Conservation (phyloP, 2,888 invertebrate genomes). For the Hyposoter dolosus region DNA sequence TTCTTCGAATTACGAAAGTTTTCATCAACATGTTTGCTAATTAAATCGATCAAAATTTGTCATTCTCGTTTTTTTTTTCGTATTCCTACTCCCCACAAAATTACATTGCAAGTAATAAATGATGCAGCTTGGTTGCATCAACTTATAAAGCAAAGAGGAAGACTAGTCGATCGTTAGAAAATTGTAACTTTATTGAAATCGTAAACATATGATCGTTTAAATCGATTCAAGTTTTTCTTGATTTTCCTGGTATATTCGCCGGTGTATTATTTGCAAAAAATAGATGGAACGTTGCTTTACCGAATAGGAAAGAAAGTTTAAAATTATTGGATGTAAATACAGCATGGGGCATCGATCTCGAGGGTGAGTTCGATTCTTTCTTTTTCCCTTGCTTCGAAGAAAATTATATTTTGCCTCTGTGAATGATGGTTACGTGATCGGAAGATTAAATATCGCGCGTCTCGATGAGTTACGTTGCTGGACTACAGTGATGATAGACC, state of each 20-base stretch:
- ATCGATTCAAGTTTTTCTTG: background rate
- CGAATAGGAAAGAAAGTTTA: constrained; percentile 13
- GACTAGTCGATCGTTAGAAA: background rate
- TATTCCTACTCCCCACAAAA: background rate
- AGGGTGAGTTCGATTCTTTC: constrained; percentile 34
- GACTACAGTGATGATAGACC: constrained; percentile 55
- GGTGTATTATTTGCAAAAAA: constrained; percentile 4
- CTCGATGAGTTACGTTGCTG: constrained; percentile 54
- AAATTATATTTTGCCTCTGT: constrained; percentile 54
- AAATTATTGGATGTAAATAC: constrained; percentile 31
- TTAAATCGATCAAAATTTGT: background rate
- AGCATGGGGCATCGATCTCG: constrained; percentile 35
- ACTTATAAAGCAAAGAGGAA: background rate
- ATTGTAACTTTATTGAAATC: background rate
- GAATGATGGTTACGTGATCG: constrained; percentile 63
- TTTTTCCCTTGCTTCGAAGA: constrained; percentile 40
- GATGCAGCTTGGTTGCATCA: background rate
- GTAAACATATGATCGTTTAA: background rate
- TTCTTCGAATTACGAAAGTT: background rate
- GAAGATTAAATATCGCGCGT: constrained; percentile 56
- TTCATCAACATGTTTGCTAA: background rate
- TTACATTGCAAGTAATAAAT: background rate
- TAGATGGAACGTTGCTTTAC: background rate
- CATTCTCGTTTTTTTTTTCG: background rate
- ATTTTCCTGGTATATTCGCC: background rate